These are phyloP conservation scores for Phenganax marumi DNA, from an alignment of 92 coral and sea anemone genomes.

Conservation along the genomic window DNA sequence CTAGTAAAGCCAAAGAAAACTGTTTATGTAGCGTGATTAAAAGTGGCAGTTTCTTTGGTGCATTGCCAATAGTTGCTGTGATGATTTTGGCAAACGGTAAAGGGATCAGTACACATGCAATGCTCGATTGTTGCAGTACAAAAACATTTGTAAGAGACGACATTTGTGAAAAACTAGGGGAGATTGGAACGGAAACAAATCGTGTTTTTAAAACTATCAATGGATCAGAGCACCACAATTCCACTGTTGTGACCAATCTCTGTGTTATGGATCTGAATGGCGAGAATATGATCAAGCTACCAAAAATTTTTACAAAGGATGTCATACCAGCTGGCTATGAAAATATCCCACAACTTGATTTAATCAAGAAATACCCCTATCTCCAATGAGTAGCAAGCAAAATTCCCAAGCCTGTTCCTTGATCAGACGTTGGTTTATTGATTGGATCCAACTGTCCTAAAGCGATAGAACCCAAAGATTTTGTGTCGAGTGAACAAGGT, in stretches of 20 bases:
- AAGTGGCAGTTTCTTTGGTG: too few relatives aligned
- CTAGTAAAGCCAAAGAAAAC: not conserved
- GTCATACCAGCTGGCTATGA: conserved; percentile 43
- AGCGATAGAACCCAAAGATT: conserved; percentile 51
- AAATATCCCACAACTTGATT: conserved; percentile 38
- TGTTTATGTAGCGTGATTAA: too few relatives aligned
- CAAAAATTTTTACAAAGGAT: conserved; percentile 47
- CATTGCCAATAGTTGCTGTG: too few relatives aligned
- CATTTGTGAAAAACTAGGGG: not conserved
- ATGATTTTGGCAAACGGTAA: not conserved
- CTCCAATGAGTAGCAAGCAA: too few relatives aligned
- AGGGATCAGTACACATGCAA: not conserved
- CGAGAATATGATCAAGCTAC: conserved; percentile 36
- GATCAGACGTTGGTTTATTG: conserved; percentile 46
- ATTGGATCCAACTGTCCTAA: conserved; percentile 62
- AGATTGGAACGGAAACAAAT: conserved; percentile 14
- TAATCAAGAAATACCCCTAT: conserved; percentile 43
- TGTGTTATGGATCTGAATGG: conserved; percentile 12
- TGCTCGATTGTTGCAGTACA: not conserved
- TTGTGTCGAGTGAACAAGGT: conserved; percentile 45
- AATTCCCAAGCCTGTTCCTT: not conserved
- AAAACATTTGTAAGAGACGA: too few relatives aligned
- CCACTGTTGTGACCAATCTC: too few relatives aligned
- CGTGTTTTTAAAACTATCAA: too few relatives aligned
- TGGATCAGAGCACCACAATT: too few relatives aligned